These are phyloP conservation scores for Gryon sp. DNA, from an alignment of 1,140 invertebrate species.

Conservation along the genomic window DNA sequence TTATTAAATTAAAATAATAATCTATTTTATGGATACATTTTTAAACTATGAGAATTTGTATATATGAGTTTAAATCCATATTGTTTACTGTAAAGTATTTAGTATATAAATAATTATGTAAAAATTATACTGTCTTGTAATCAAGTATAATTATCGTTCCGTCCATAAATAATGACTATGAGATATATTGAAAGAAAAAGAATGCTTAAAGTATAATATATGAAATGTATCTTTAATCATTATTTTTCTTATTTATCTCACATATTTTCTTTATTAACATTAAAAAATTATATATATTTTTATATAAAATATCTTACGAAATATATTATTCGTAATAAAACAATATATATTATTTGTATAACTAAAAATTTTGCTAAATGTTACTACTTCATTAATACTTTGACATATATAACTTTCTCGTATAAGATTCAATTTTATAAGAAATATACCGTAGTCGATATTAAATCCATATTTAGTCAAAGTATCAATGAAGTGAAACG, in stretches of 20 bases:
- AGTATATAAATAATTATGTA: neutral
- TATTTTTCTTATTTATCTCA: too few relatives aligned
- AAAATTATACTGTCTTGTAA: slow-evolving; percentile 30
- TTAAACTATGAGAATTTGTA: too few relatives aligned
- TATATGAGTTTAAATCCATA: too few relatives aligned
- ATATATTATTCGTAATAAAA: too few relatives aligned
- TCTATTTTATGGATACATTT: too few relatives aligned
- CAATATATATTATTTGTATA: too few relatives aligned
- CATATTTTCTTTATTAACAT: neutral
- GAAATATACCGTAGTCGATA: slow-evolving; percentile 3
- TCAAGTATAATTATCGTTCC: slow-evolving; percentile 49
- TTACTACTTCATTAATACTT: too few relatives aligned
- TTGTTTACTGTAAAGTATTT: too few relatives aligned
- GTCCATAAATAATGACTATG: slow-evolving; percentile 40
- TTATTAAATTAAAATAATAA: too few relatives aligned
- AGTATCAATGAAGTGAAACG: slow-evolving; percentile 17
- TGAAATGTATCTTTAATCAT: neutral
- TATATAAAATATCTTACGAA: slow-evolving; percentile 13
- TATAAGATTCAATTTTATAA: too few relatives aligned
- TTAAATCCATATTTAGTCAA: neutral
- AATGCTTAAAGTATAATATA: neutral
- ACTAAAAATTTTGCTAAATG: too few relatives aligned
- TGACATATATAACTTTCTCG: too few relatives aligned
- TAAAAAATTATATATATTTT: slow-evolving; percentile 17
- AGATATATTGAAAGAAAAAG: neutral